These are phyloP conservation scores for Pionites leucogaster DNA, from an alignment of 2,113 vertebrate genomes.

Conservation along the genomic window DNA sequence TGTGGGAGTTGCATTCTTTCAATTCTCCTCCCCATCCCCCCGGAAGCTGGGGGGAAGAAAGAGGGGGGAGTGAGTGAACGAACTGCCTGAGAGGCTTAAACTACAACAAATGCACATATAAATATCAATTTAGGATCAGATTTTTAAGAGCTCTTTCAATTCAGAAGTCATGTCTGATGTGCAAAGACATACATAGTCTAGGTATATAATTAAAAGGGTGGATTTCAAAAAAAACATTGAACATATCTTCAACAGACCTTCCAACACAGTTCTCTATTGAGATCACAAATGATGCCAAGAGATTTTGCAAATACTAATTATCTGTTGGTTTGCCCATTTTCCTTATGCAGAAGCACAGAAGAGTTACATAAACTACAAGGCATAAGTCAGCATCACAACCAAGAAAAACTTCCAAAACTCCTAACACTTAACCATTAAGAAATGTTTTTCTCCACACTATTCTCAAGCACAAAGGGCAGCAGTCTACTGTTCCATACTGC, in stretches of 20 bases:
- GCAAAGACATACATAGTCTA: not conserved
- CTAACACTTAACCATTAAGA: not conserved
- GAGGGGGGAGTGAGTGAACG: too few species aligned
- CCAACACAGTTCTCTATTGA: not conserved
- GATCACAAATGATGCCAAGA: not conserved
- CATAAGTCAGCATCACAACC: not conserved
- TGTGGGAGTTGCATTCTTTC: too few species aligned
- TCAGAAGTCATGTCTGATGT: not conserved
- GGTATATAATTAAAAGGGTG: not conserved
- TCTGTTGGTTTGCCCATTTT: not conserved
- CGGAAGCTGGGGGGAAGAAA: too few species aligned
- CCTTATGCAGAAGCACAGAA: not conserved
- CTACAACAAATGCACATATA: not conserved
- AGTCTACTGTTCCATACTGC: not conserved
- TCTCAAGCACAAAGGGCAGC: not conserved
- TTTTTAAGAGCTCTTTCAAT: constrained; percentile 7
- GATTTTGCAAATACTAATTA: not conserved
- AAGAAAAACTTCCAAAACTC: not conserved
- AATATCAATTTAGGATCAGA: not conserved
- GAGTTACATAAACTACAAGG: not conserved
- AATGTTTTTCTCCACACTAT: not conserved
- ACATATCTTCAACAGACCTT: not conserved
- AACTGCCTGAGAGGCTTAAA: too few species aligned
- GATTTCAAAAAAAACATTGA: not conserved
- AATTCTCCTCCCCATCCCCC: too few species aligned